A percentile compares a stretch with the other conserved stretches of the same genome.
phyloP scores from a whole-genome alignment of 2,113 vertebrate genomes.

The Sciurus niger region DNA sequence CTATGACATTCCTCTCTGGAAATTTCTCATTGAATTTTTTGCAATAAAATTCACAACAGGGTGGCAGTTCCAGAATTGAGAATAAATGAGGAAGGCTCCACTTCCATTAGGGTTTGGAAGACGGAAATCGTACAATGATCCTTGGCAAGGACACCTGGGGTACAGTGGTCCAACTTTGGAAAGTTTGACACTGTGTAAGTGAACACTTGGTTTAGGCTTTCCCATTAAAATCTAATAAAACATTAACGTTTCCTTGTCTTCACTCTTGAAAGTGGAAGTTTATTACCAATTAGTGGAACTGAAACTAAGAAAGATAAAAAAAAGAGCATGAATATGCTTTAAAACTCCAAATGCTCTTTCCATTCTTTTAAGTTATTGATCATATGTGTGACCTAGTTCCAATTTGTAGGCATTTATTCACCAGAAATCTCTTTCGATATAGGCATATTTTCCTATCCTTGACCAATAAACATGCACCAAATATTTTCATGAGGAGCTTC shows the following conservation, averaged over 20 bases:
- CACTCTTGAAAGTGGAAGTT: background rate
- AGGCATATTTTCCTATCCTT: background rate
- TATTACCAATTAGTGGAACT: background rate
- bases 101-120: background rate
- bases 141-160: no score
- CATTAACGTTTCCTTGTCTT: background rate
- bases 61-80: background rate
- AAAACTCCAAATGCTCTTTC: background rate
- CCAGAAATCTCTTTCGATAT: background rate
- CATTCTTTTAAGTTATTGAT: background rate
- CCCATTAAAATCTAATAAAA: background rate
- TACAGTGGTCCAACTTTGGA: background rate
- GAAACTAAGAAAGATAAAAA: slow-evolving; percentile 1
- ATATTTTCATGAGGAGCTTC: background rate
- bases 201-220: background rate
- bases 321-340: background rate
- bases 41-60: background rate
- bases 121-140: background rate
- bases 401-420: background rate
- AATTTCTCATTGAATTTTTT: background rate
- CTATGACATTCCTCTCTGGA: background rate
- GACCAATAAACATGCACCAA: background rate
- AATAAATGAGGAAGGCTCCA: background rate
- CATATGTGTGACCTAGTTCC: background rate
- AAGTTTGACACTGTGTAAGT: background rate